phyloP scores from a whole-genome alignment of 2,797 vertebrate species.

The Urophycis tenuis region DNA sequence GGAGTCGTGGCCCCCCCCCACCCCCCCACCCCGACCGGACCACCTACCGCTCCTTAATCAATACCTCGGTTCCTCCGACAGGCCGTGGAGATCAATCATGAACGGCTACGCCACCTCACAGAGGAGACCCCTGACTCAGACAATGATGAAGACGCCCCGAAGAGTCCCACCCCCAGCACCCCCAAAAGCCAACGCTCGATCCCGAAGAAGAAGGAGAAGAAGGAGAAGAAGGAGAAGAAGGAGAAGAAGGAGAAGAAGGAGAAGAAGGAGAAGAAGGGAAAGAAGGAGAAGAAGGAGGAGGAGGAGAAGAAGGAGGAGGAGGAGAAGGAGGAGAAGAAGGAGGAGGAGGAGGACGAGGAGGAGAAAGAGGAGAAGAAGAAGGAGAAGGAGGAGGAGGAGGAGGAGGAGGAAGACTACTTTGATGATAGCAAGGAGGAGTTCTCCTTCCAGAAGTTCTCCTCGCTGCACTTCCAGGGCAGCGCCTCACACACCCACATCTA shows the following conservation, averaged over 20 bases:
- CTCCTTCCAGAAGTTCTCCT: conserved; percentile 82
- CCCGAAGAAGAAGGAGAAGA: conserved; percentile 24
- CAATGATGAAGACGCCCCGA: not conserved
- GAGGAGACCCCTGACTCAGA: conserved; percentile 4
- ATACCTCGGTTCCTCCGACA: not conserved
- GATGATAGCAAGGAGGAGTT: conserved; percentile 65
- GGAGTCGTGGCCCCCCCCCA: not conserved
- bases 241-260: conserved; percentile 43
- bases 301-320: conserved; percentile 59
- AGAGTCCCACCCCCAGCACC: not conserved
- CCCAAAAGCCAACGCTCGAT: not conserved
- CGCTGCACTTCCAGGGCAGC: conserved; percentile 77
- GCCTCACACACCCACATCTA: conserved; percentile 57
- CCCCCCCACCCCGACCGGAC: not conserved
- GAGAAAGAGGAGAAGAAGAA: conserved; percentile 55
- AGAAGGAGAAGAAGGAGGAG: conserved; percentile 44
- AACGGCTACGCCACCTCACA: conserved; percentile 6
- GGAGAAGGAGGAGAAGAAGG: conserved; percentile 45
- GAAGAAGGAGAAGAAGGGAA: not conserved
- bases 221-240: conserved; percentile 57
- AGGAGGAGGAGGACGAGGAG: conserved; percentile 29
- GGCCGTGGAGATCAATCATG: conserved; percentile 28
- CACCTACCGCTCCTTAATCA: not conserved
- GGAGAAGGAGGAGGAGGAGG: conserved; percentile 42
- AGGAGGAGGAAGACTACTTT: conserved; percentile 41